Conservation (phyloP, 2,888 invertebrate species). For the Scaptodrosophila latifasciaeformis region DNA sequence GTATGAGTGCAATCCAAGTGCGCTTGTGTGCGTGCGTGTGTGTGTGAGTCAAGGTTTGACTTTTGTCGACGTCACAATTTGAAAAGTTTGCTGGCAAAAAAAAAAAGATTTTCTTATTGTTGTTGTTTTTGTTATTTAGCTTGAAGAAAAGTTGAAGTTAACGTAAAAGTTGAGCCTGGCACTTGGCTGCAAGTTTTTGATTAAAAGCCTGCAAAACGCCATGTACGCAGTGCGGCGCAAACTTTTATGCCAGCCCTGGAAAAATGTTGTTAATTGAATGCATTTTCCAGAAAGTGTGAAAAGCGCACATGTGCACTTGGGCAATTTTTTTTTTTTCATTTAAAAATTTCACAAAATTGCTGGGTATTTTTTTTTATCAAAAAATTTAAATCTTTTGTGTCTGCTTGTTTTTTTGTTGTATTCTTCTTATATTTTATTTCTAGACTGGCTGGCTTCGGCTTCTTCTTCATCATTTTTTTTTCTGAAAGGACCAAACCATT, state of each 20-base stretch:
- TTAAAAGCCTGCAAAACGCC: constrained; percentile 55
- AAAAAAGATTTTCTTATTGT: background rate
- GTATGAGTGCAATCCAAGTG: background rate
- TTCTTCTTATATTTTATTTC: no score
- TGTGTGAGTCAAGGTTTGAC: constrained; percentile 53
- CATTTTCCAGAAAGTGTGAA: constrained; percentile 41
- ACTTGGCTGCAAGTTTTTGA: constrained; percentile 63
- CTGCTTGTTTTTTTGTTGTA: no score
- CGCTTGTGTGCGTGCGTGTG: constrained; percentile 17
- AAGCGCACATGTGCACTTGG: no score
- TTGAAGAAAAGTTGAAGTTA: constrained; percentile 43
- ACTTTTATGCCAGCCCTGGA: constrained; percentile 29
- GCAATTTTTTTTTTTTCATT: no score
- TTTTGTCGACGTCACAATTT: constrained; percentile 65
- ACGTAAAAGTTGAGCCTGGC: constrained; percentile 49
- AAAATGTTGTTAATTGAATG: constrained; percentile 67
- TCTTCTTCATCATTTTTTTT: no score
- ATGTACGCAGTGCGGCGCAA: constrained; percentile 39
- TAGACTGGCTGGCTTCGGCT: no score
- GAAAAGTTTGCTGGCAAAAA: constrained; percentile 41
- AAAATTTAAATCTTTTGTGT: no score
- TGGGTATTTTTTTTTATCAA: no score
- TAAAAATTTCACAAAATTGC: no score
- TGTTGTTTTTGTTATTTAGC: background rate
- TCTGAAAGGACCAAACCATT: no score